Evolutionary conservation across 2,888 invertebrate genomes (phyloP).

Genomic region (Epinotia ramella): DNA sequence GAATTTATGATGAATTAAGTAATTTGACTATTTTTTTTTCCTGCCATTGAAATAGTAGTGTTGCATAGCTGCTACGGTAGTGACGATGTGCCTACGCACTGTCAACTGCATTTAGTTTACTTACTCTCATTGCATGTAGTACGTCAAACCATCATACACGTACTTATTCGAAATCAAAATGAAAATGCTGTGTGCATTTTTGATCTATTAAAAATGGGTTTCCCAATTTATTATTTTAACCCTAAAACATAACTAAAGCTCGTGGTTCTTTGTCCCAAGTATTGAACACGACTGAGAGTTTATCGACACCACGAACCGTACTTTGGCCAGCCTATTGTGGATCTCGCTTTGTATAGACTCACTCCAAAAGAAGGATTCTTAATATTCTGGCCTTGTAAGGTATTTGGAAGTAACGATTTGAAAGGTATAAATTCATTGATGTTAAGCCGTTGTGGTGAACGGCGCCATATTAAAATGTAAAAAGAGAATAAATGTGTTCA

Average conservation of each 20-base stretch:
- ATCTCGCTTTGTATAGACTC: background rate
- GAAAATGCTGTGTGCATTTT: too few species aligned
- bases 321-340: constrained; percentile 12
- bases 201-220: background rate
- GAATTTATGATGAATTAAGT: too few species aligned
- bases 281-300: constrained; percentile 56
- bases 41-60: too few species aligned
- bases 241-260: constrained; percentile 53
- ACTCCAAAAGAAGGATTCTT: background rate
- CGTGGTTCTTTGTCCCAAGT: constrained; percentile 54
- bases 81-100: too few species aligned
- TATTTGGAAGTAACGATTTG: constrained; percentile 30
- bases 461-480: constrained; percentile 34
- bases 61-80: too few species aligned
- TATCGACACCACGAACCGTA: constrained; percentile 54
- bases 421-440: constrained; percentile 38
- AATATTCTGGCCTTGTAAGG: constrained; percentile 9
- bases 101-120: too few species aligned
- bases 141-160: too few species aligned
- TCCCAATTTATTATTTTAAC: constrained; percentile 46
- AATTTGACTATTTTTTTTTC: too few species aligned
- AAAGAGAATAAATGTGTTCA: constrained; percentile 19
- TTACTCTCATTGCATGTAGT: too few species aligned
- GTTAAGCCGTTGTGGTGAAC: constrained; percentile 27
- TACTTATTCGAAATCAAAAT: too few species aligned